Conservation (phyloP, 2,888 invertebrate species). For the Sussaba pulchella region DNA sequence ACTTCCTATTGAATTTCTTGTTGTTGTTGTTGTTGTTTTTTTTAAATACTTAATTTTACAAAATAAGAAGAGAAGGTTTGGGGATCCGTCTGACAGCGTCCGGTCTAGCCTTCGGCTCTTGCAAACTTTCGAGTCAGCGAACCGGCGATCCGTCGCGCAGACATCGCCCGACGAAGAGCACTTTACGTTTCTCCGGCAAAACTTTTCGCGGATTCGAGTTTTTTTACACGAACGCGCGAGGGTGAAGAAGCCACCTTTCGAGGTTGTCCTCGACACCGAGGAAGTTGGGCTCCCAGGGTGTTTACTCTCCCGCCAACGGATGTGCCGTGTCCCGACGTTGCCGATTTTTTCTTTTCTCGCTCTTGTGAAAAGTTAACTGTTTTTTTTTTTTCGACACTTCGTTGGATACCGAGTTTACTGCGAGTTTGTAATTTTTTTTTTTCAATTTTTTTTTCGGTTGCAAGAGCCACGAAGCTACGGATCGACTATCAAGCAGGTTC, state of each 20-base stretch:
- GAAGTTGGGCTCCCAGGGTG: conserved; percentile 38
- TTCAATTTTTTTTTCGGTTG: conserved; percentile 27
- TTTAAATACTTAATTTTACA: conserved; percentile 17
- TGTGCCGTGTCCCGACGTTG: conserved; percentile 24
- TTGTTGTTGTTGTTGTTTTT: no score
- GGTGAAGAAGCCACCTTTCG: conserved; percentile 16
- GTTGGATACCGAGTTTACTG: background rate
- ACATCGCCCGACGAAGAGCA: background rate
- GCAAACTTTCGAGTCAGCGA: conserved; percentile 26
- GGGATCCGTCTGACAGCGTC: conserved; percentile 12
- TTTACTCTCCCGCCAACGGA: conserved; percentile 33
- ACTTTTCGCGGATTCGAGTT: conserved; percentile 18
- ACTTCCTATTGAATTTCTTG: background rate
- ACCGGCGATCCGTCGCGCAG: conserved; percentile 9
- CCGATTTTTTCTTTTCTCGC: conserved; percentile 31
- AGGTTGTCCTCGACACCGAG: conserved; percentile 34
- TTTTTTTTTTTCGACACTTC: no score
- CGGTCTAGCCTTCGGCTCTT: conserved; percentile 9
- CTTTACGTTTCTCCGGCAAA: conserved; percentile 17
- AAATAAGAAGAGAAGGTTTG: conserved; percentile 3
- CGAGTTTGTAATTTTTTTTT: background rate
- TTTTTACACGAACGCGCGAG: conserved; percentile 9
- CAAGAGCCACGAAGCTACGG: conserved; percentile 32
- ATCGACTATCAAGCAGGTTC: conserved; percentile 39
- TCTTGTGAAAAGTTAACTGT: no score